These are phyloP conservation scores for Pectinophora gossypiella DNA, from an alignment of 1,140 invertebrate species.

Conservation along the genomic window DNA sequence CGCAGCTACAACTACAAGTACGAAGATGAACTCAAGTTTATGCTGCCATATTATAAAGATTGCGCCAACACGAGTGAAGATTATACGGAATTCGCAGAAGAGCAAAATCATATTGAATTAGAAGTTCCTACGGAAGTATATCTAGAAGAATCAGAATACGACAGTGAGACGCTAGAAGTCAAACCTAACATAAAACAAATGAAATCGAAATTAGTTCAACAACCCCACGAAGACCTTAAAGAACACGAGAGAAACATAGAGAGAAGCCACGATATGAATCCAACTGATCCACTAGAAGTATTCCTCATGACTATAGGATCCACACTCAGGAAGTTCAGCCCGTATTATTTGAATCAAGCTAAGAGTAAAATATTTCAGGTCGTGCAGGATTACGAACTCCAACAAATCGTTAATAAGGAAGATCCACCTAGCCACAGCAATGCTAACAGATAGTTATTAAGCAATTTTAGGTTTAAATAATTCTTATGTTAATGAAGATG, in stretches of 20 bases:
- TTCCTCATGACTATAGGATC: slow-evolving; percentile 53
- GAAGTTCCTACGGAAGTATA: background rate
- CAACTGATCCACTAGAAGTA: slow-evolving; percentile 50
- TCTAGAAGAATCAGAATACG: background rate
- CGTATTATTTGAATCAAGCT: slow-evolving; percentile 58
- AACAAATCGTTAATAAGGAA: slow-evolving; percentile 56
- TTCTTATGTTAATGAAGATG: too few relatives aligned
- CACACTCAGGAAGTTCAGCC: slow-evolving; percentile 53
- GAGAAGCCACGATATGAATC: slow-evolving; percentile 22
- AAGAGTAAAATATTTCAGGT: slow-evolving; percentile 66
- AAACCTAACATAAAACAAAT: background rate
- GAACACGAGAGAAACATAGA: background rate
- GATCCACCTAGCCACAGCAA: background rate
- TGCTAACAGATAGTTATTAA: too few relatives aligned
- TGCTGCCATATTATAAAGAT: slow-evolving; percentile 54
- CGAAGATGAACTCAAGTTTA: slow-evolving; percentile 49
- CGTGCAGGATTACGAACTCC: slow-evolving; percentile 58
- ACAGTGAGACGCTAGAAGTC: background rate
- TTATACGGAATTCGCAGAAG: background rate
- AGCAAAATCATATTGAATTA: background rate
- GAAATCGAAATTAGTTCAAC: background rate
- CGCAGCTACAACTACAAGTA: slow-evolving; percentile 54
- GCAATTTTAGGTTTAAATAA: too few relatives aligned
- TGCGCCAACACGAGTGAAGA: background rate
- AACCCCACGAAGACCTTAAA: too few relatives aligned